Conservation (phyloP, 2,797 vertebrate species). For the Syngnathus rostellatus region DNA sequence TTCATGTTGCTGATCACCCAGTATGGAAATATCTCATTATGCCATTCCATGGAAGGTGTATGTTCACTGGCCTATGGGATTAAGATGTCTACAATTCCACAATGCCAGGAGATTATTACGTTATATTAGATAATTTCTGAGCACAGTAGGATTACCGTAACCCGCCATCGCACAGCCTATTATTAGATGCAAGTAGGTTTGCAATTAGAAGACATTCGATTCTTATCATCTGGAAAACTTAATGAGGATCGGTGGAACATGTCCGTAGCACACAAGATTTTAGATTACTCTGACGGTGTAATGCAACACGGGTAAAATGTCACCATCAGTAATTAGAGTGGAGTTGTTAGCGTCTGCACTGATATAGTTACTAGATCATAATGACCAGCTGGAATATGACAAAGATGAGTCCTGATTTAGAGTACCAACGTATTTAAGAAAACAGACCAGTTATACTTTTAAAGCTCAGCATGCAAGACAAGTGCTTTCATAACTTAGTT, state of each 20-base stretch:
- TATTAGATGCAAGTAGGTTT: background rate
- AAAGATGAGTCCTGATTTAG: background rate
- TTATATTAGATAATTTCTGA: background rate
- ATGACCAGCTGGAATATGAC: background rate
- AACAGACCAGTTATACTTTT: background rate
- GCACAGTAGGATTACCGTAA: background rate
- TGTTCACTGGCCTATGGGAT: background rate
- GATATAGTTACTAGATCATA: background rate
- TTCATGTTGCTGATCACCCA: background rate
- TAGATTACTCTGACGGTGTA: background rate
- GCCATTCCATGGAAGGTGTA: background rate
- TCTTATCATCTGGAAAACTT: background rate
- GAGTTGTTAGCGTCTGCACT: background rate
- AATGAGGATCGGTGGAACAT: background rate
- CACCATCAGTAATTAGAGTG: background rate
- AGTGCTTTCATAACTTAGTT: background rate
- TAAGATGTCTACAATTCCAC: background rate
- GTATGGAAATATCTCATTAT: background rate
- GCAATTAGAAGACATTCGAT: slow-evolving; percentile 1
- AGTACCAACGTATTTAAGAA: background rate
- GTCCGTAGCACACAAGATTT: background rate
- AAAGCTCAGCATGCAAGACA: background rate
- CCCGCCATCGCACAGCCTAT: background rate
- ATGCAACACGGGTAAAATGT: background rate
- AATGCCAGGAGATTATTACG: background rate